A percentile compares a stretch with the other conserved stretches of the same genome.
Conservation (phyloP, 2,797 vertebrate species). For the Acrocephalus scirpaceus region DNA sequence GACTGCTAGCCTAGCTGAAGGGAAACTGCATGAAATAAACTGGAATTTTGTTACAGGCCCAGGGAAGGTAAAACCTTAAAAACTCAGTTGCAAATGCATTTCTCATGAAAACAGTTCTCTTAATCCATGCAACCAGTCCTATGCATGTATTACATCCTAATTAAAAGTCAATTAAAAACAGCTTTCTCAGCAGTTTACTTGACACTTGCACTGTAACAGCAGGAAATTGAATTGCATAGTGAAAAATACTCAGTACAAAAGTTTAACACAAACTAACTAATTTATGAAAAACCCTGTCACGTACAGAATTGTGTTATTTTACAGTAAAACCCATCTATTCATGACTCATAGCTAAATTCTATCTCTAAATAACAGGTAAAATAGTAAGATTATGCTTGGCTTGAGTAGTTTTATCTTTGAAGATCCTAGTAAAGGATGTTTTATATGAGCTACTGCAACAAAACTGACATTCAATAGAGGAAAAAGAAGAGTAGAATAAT, state of each 20-base stretch:
- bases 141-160: background rate
- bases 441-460: background rate
- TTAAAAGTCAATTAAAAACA: background rate
- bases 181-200: background rate
- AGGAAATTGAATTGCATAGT: background rate
- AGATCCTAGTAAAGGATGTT: background rate
- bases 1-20: background rate
- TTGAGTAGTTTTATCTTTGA: background rate
- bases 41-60: background rate
- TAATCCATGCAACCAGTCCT: background rate
- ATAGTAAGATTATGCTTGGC: background rate
- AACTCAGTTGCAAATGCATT: accelerated
- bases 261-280: background rate
- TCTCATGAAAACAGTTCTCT: background rate
- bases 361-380: background rate
- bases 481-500: background rate
- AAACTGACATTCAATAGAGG: background rate
- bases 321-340: background rate
- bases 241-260: background rate
- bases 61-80: background rate
- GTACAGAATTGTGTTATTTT: background rate
- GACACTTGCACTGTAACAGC: background rate
- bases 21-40: background rate
- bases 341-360: background rate
- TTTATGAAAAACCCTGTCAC: background rate